Evolutionary conservation across 64 coral and sea anemone genomes (phyloP).

Genomic region (Catalaphyllia jardinei): DNA sequence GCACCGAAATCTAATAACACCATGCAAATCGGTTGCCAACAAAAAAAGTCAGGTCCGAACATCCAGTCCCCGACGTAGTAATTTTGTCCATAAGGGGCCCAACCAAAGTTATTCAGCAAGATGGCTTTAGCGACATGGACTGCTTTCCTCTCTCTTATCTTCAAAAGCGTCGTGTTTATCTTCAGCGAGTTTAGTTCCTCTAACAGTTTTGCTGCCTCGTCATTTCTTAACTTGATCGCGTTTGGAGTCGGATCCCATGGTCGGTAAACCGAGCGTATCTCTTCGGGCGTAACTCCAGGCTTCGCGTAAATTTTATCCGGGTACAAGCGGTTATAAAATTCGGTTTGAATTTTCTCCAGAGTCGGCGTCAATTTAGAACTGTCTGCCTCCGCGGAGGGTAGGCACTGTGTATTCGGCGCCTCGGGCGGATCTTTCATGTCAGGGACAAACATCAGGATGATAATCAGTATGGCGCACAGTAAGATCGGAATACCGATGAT

Average conservation of each 20-base stretch:
- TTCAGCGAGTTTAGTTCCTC: slow-evolving; percentile 34
- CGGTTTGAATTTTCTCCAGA: slow-evolving; percentile 16
- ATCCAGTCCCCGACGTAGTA: slow-evolving; percentile 62
- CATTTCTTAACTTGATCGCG: slow-evolving; percentile 23
- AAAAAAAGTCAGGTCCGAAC: slow-evolving; percentile 46
- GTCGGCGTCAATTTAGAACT: background rate
- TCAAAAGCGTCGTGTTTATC: slow-evolving; percentile 16
- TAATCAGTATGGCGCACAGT: background rate
- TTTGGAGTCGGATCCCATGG: slow-evolving; percentile 34
- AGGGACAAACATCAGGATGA: background rate
- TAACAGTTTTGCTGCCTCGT: slow-evolving; percentile 25
- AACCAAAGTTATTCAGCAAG: slow-evolving; percentile 29
- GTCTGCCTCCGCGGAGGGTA: background rate
- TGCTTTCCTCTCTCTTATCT: slow-evolving; percentile 52
- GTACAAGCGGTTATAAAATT: background rate
- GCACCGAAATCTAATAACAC: background rate
- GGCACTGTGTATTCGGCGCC: background rate
- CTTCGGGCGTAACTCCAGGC: slow-evolving; percentile 27
- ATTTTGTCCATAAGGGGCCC: slow-evolving; percentile 20
- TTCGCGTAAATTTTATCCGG: slow-evolving; percentile 22
- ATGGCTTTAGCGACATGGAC: slow-evolving; percentile 44
- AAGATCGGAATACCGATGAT: slow-evolving; percentile 6
- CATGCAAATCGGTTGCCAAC: slow-evolving; percentile 32
- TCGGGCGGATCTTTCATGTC: background rate
- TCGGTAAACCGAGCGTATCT: slow-evolving; percentile 43